Evolutionary conservation across 2,888 invertebrate species (phyloP), one percentile per base, ranked within the genome.

Genomic region (Bunonema sp.): DNA sequence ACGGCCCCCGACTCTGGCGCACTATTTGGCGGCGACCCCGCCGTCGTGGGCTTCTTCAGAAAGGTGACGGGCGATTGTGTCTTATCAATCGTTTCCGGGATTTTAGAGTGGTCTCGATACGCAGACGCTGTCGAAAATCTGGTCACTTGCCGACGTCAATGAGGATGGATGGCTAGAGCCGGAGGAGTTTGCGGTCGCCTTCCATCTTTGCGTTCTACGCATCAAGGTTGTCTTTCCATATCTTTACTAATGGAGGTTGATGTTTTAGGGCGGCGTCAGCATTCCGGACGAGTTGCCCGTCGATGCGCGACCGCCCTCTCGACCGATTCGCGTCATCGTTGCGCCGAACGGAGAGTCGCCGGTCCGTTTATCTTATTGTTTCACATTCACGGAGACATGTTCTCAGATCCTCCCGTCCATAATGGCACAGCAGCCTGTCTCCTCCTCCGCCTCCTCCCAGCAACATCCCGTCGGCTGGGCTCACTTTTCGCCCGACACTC

Each of bases 111-210:
- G 23, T 2, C 41, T 41, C 7, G 50, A 51, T 33, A 44, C 50
- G 16, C 43, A 42, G 26, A 41, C 42, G 18, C 46, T 59, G 10
- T 52, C 52, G 8, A 42, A 45, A 12, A 47, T 59, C 18, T 67
- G 67, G 67, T 35, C 52, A n/a, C 46, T 68, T 33, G 56, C 66
- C 8, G 67, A 67, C 41, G 59, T 67, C 4, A 67, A 67, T 35
- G 63, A 61, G 35, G 67, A 67, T 35, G 67, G 67, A 15, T 68
- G 59, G 54, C 40, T 67, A 37, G 62, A 67, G 44, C 39, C 57
- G 21, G 44, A 47, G n/a, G 67, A 67, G 40, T 67, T 67, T 47
- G 46, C 54, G 12, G 53, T 51, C 12, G 67, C 67, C 3, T 68
- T 67, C 67, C 67, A 67, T 42, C 41, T 67, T 34, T 59, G 68